These are phyloP conservation scores for Helicoverpa armigera DNA, from an alignment of 1,140 invertebrate species.

Conservation along the genomic window DNA sequence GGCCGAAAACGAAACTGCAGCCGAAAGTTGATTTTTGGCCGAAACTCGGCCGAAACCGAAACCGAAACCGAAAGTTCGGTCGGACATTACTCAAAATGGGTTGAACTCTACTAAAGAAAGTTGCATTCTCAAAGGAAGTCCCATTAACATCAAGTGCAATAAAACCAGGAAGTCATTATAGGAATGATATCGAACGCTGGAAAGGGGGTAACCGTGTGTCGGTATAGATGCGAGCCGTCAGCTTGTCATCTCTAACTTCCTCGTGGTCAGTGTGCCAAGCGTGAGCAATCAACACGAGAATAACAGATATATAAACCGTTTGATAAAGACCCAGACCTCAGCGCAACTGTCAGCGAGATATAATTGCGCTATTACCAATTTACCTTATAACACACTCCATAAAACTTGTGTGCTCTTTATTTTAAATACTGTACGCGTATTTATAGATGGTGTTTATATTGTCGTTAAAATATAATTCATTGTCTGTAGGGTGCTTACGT, in stretches of 20 bases:
- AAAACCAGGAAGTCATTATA: conserved; percentile 42
- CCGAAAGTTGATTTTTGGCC: too few species aligned
- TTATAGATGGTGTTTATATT: not conserved
- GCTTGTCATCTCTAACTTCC: conserved; percentile 59
- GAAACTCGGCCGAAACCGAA: too few species aligned
- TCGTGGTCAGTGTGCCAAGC: conserved; percentile 66
- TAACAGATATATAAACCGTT: conserved; percentile 58
- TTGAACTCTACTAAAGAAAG: too few species aligned
- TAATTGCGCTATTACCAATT: conserved; percentile 21
- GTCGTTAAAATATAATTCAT: conserved; percentile 8
- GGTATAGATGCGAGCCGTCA: conserved; percentile 57
- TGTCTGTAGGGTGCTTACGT: not conserved
- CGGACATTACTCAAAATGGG: too few species aligned
- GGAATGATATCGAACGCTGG: conserved; percentile 30
- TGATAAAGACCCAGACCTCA: conserved; percentile 30
- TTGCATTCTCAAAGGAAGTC: conserved; percentile 2
- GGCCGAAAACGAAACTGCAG: too few species aligned
- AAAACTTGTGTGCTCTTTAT: conserved; percentile 1
- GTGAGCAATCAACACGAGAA: conserved; percentile 64
- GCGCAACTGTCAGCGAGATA: conserved; percentile 2
- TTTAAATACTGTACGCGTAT: not conserved
- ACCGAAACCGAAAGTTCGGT: too few species aligned
- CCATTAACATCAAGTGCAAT: not conserved
- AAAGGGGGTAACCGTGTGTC: conserved; percentile 34
- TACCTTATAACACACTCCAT: not conserved